Percentiles rank a stretch among this genome's conserved stretches.
Evolutionary conservation across 2,888 invertebrate species (phyloP).

Genomic region (Leptinotarsa peninsularis): DNA sequence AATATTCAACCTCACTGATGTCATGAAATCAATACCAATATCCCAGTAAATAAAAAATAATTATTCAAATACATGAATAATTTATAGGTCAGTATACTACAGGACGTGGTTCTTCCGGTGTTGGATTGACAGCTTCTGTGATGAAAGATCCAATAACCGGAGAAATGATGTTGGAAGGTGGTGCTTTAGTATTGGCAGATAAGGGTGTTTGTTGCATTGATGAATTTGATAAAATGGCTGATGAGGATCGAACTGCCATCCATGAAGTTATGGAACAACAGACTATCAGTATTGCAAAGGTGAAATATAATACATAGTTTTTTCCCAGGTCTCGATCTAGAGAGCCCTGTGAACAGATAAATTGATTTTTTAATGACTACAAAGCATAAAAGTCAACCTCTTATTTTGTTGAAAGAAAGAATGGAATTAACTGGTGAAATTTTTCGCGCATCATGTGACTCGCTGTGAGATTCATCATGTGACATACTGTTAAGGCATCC

Average conservation of each 20-base stretch:
- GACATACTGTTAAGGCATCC: too few relatives aligned
- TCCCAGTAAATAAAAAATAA: neutral
- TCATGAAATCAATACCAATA: too few relatives aligned
- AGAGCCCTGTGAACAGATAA: too few relatives aligned
- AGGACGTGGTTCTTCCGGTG: conserved; percentile 95
- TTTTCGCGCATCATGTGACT: too few relatives aligned
- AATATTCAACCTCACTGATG: too few relatives aligned
- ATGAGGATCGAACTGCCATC: conserved; percentile 92
- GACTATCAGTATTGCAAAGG: conserved; percentile 98
- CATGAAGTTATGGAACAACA: conserved; percentile 99
- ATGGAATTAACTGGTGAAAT: too few relatives aligned
- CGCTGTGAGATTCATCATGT: too few relatives aligned
- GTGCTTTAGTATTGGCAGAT: conserved; percentile 95
- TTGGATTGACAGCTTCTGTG: conserved; percentile 98
- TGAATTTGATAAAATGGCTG: conserved; percentile 99
- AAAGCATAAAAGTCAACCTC: too few relatives aligned
- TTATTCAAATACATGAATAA: neutral
- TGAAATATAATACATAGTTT: conserved; percentile 54
- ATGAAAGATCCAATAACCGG: conserved; percentile 97
- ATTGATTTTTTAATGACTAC: too few relatives aligned
- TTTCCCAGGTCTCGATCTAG: too few relatives aligned
- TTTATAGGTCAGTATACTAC: conserved; percentile 88
- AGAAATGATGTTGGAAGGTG: conserved; percentile 97
- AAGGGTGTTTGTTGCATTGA: conserved; percentile 99
- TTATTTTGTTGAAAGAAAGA: too few relatives aligned